Base-by-base conservation (phyloP, 1,140 invertebrate species). In the Drosophila mauritiana region DNA sequence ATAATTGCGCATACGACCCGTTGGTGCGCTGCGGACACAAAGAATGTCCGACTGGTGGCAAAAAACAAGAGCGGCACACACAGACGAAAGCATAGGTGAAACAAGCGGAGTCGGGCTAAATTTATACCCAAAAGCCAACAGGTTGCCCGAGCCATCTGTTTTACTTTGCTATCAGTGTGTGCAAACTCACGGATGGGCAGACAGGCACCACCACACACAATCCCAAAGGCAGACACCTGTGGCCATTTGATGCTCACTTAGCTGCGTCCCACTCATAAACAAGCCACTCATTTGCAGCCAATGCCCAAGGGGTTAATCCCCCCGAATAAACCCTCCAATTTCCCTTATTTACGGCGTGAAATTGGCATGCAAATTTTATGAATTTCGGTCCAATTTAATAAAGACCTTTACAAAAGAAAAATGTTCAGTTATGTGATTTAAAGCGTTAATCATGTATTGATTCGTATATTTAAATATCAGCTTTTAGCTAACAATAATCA, bases 221-320 rank as follows among this genome's bases (percentile, higher is more conserved):
- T 37, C 39, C 5, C 39, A 69, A 12, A 53, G 58, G 51, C 67
- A 56, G 48, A 73, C 74, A 62, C 61, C 72, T 68, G 40, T 63
- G 65, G 59, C 49, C 63, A 51, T 79, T 74, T 61, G 64, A 63
- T 70, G 69, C 68, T 40, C 81, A 57, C 39, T 65, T 54, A 40
- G 59, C 73, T 57, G 59, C 45, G 53, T 73, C 82, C 48, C 69
- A 72, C 74, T 81, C 75, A 74, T 75, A 88, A 86, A 78, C 83
- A 78, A 85, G 65, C 77, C 84, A 57, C 81, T 85, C 82, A 86
- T 85, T 86, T 86, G 73, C 82, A 85, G 67, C 78, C 82, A 78
- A 75, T 81, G 57, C 78, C 68, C 73, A 43, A 46, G 77, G 43
- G 78, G 39, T 13, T 55, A 37, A 34, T 40, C 27, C 48, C 25